Base-by-base conservation (phyloP, 1,140 invertebrate genomes). In the Pseudomyrmex cubaensis region DNA sequence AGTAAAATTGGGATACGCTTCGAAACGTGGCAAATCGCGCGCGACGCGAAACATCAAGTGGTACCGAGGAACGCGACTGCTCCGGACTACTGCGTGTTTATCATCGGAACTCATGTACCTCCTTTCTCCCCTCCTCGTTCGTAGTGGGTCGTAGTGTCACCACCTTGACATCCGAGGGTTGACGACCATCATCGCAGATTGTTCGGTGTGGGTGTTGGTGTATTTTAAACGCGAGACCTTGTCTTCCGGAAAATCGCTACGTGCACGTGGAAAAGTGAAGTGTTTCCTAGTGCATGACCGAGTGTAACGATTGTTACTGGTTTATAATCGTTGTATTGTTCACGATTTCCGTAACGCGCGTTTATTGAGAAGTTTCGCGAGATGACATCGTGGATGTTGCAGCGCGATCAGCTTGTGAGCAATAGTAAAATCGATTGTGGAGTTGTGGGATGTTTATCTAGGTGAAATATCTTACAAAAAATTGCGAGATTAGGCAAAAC, bases 211-310 rank as follows among this genome's bases (percentile, higher is more conserved):
- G 75, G 63, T 70, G 76, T 67, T 52, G 66, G 64, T 78, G 75
- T 70, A 54, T 78, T 7, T 59, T 35, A 48, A 54, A 54, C 66
- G 76, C 66, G 66, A 80, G 46, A 80, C 54, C 66, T 70, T 77
- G 4, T 64, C 35, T 20, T 10, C 22, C 35, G 75, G 35, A 17
- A 57, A 66, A 61, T 80, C 66, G 76, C 76, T 35, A 78, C 20
- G 66, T 80, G n/a, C 54, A 72, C 76, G 76, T 80, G 54, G 44
- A 70, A 80, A 80, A 80, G 76, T 80, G 76, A 80, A 80, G 76
- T 80, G 76, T 44, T 66, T 48, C 44, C n/a, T 20, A 70, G 76
- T 80, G 66, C 66, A 70, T 72, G 66, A 72, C 44, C 15, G 44
- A 61, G 66, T 80, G 76, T 72, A 46, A 80, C n/a, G 46, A 46